Evolutionary conservation across 2,113 vertebrate genomes (phyloP), one percentile per base, ranked within the genome.

Genomic region (Oenanthe oenanthe): DNA sequence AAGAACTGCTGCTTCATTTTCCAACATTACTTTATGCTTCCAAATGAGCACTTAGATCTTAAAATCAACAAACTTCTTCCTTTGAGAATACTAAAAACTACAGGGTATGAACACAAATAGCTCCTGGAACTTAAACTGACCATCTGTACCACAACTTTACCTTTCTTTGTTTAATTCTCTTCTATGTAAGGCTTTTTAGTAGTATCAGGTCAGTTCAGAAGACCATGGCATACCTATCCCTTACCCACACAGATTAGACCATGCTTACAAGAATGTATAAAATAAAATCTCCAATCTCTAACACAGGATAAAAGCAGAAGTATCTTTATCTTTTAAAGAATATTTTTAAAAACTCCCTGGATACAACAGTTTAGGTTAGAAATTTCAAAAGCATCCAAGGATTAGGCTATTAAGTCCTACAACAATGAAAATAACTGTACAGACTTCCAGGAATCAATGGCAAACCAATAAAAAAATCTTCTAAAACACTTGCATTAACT

Each of bases 171-270:
- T 38, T 53, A 83, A 83, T 17, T 57, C 13, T 75, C 13, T 56
- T 86, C 14, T 68, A 32, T 18, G 68, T 77, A 72, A 68, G 45
- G 14, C 18, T 60, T 65, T 76, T 43, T n/a, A 65, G 50, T 31
- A 88, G 31, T 45, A 57, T 12, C 28, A 22, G 15, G 29, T 67
- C 34, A 10, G 18, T 29, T 62, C 40, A 50, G 67, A 86, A 32
- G 13, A 73, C 28, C 0, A 0, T 31, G 21, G 56, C 47, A 50
- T 15, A 43, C 25, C 25, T 58, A 53, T 29, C 8, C 43, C 42
- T 57, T 45, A 62, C 13, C 6, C 21, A 60, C 16, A 80, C 2
- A 63, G 16, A 4, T 57, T 53, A 80, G 42, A 40, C 14, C 14
- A 12, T 17, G 28, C 13, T 87, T 70, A 77, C 8, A 89, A 84